Percentiles rank a stretch among this genome's conserved stretches.
These are phyloP conservation scores for Melanaphis sacchari DNA, from an alignment of 1,140 invertebrate species.

Conservation along the genomic window DNA sequence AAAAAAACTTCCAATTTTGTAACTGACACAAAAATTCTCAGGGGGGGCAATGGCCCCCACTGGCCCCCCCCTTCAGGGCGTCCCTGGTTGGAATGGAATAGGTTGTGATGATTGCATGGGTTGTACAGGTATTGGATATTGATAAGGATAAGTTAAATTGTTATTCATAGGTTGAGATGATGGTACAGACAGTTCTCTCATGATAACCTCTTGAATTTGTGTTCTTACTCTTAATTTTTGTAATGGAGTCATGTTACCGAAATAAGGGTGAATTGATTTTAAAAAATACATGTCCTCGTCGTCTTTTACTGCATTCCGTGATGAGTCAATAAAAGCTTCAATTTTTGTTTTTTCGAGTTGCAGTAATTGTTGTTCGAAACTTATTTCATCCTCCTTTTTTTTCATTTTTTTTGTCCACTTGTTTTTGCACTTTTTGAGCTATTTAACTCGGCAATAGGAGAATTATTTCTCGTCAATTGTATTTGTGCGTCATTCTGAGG, in stretches of 20 bases:
- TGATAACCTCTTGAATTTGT: not conserved
- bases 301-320: not conserved
- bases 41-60: too few species aligned
- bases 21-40: too few species aligned
- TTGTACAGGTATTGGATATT: constrained; percentile 1
- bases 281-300: constrained; percentile 17
- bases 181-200: not conserved
- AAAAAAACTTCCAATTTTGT: too few species aligned
- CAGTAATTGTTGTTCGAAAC: not conserved
- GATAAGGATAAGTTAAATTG: not conserved
- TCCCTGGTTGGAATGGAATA: not conserved
- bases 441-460: too few species aligned
- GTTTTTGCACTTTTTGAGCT: too few species aligned
- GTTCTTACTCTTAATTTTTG: not conserved
- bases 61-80: too few species aligned
- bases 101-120: not conserved
- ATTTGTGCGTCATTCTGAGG: too few species aligned
- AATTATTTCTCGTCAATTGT: too few species aligned
- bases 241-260: not conserved
- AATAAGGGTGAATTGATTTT: not conserved
- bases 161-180: not conserved
- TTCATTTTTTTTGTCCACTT: not conserved
- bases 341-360: not conserved
- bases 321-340: constrained; percentile 3
- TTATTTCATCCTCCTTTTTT: not conserved